These are phyloP conservation scores for Stratiomys singularior DNA, from an alignment of 2,888 invertebrate genomes.

Conservation along the genomic window DNA sequence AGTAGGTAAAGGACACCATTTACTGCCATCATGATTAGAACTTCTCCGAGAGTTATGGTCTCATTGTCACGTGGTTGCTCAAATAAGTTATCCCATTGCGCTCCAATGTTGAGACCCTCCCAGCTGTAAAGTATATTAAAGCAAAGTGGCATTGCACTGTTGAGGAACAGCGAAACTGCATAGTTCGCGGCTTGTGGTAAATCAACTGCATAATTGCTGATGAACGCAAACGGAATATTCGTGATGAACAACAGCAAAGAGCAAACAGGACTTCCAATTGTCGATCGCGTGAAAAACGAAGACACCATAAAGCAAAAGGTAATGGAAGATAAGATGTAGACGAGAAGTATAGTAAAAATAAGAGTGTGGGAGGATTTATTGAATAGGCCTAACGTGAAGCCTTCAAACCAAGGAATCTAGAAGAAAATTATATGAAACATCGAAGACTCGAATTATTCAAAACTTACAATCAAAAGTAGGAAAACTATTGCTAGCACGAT, in stretches of 20 bases:
- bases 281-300: slow-evolving; percentile 81
- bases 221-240: slow-evolving; percentile 77
- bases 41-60: slow-evolving; percentile 73
- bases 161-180: slow-evolving; percentile 73
- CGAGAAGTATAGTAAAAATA: slow-evolving; percentile 76
- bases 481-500: slow-evolving; percentile 70
- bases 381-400: slow-evolving; percentile 71
- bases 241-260: slow-evolving; percentile 79
- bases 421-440: too few species aligned
- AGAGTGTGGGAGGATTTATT: slow-evolving; percentile 73
- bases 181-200: slow-evolving; percentile 69
- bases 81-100: slow-evolving; percentile 67
- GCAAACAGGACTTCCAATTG: slow-evolving; percentile 77
- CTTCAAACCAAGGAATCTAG: slow-evolving; percentile 68
- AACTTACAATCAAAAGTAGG: slow-evolving; percentile 70
- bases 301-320: slow-evolving; percentile 84
- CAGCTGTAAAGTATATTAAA: slow-evolving; percentile 1
- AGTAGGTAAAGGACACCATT: slow-evolving; percentile 77
- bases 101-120: slow-evolving; percentile 71
- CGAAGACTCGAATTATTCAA: slow-evolving; percentile 68
- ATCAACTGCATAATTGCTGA: slow-evolving; percentile 71
- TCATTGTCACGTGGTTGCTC: slow-evolving; percentile 71
- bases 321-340: slow-evolving; percentile 77
- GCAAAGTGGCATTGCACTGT: slow-evolving; percentile 79
- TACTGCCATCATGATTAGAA: slow-evolving; percentile 75